phyloP scores from a whole-genome alignment of 2,888 invertebrate species.

The Metacarcinus magister region DNA sequence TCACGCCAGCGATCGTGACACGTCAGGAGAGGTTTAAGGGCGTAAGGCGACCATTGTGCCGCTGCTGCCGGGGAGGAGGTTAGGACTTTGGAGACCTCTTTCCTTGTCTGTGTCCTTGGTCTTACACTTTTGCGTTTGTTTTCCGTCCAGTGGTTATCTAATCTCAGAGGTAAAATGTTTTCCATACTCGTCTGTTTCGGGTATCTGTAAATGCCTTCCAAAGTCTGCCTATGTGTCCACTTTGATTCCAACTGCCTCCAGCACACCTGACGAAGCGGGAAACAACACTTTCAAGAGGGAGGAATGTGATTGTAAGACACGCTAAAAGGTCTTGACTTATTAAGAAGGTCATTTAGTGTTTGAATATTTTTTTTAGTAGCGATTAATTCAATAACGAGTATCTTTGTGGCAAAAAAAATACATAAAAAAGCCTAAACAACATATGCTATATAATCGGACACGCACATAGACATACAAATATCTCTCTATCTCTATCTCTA shows the following conservation, averaged over 20 bases:
- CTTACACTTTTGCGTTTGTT: background rate
- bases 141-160: background rate
- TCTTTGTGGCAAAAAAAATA: background rate
- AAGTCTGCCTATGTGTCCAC: background rate
- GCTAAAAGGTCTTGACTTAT: background rate
- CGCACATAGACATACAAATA: too few species aligned
- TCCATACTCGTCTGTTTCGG: background rate
- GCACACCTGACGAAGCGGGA: background rate
- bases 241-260: background rate
- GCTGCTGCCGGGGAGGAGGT: conserved; percentile 4
- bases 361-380: background rate
- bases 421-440: too few species aligned
- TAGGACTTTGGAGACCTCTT: background rate
- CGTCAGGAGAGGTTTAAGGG: conserved; percentile 57
- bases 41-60: conserved; percentile 14
- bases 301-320: background rate
- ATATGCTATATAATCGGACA: too few species aligned
- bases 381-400: background rate
- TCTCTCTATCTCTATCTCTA: too few species aligned
- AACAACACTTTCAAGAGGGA: background rate
- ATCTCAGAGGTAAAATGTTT: background rate
- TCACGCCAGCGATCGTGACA: conserved; percentile 58
- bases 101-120: background rate
- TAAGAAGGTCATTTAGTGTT: background rate
- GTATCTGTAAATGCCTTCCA: background rate